These are phyloP conservation scores for Diorhabda sublineata DNA, from an alignment of 1,140 invertebrate genomes.

Conservation along the genomic window DNA sequence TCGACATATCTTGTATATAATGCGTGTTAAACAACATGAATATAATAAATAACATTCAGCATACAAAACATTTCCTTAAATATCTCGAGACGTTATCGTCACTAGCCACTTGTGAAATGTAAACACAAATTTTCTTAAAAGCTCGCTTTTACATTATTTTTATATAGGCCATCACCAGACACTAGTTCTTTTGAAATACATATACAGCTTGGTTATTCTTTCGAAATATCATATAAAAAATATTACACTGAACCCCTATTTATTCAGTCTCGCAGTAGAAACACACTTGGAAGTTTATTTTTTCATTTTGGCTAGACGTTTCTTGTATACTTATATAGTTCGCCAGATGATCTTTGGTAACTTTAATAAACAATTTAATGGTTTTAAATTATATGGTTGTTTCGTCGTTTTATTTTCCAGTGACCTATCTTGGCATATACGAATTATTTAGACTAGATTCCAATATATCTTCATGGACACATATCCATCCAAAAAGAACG, in stretches of 20 bases:
- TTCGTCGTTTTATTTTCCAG: no score
- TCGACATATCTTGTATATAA: neutral
- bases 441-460: no score
- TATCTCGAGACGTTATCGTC: constrained; percentile 1
- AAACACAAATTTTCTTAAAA: constrained; percentile 3
- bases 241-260: neutral
- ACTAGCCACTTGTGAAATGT: constrained; percentile 1
- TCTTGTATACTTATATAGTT: no score
- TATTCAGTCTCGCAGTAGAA: neutral
- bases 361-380: no score
- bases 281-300: no score
- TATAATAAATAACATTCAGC: neutral
- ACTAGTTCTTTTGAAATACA: constrained; percentile 1
- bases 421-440: no score
- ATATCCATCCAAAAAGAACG: no score
- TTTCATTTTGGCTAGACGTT: no score
- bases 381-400: no score
- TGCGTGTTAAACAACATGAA: neutral
- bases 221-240: neutral
- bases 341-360: no score
- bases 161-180: neutral
- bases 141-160: neutral
- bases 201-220: constrained; percentile 1
- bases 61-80: neutral
- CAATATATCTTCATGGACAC: no score